These are phyloP conservation scores for Fragum fragum DNA, from an alignment of 2,888 invertebrate species.

Conservation along the genomic window DNA sequence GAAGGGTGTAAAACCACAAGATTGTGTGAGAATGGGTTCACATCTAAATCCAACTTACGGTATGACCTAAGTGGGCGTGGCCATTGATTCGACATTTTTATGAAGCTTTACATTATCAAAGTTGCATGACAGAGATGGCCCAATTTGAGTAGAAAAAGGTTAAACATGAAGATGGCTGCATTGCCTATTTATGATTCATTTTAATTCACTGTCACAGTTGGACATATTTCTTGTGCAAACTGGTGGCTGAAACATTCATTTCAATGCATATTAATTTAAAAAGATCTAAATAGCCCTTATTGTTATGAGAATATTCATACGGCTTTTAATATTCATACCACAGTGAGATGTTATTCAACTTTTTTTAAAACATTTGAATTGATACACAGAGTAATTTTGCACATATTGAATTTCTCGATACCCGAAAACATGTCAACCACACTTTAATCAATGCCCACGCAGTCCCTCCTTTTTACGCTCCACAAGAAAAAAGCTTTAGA, in stretches of 20 bases:
- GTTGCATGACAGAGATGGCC: no score
- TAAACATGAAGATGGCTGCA: not conserved
- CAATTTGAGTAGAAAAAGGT: not conserved
- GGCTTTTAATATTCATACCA: not conserved
- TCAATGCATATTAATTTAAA: not conserved
- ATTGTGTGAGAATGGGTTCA: no score
- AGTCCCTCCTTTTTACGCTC: no score
- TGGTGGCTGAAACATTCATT: not conserved
- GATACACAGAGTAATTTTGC: not conserved
- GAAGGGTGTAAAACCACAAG: no score
- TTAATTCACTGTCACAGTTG: not conserved
- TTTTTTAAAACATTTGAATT: not conserved
- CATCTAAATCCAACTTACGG: no score
- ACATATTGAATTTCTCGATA: not conserved
- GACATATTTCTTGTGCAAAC: not conserved
- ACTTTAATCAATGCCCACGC: no score
- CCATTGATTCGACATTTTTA: no score
- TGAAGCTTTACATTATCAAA: no score
- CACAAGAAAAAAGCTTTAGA: no score
- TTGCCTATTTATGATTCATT: not conserved
- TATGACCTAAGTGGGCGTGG: no score
- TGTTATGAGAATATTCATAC: slow-evolving; percentile 1
- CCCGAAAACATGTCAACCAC: not conserved
- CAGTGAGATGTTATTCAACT: not conserved
- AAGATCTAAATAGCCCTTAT: not conserved